Percentiles rank a stretch among this genome's conserved stretches.
Evolutionary conservation across 2,797 vertebrate genomes (phyloP).

Genomic region (Gallirallus australis): DNA sequence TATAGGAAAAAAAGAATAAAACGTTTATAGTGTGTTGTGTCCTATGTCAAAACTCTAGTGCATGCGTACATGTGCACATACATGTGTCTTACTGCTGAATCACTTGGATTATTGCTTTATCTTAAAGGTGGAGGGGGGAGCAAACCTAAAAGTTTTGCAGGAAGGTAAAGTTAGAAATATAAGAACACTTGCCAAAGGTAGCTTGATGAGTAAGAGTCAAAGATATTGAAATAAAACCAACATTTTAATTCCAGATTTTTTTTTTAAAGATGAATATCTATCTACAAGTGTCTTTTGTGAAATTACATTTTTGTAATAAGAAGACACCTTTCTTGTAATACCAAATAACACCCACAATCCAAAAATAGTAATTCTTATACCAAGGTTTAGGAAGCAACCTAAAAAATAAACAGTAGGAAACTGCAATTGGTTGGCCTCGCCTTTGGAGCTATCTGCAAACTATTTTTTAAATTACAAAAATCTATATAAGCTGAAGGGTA

Average conservation of each 20-base stretch:
- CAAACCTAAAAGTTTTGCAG: not conserved
- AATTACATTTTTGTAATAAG: not conserved
- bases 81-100: not conserved
- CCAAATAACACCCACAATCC: not conserved
- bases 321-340: not conserved
- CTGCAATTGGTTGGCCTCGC: not conserved
- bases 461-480: not conserved
- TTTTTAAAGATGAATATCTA: not conserved
- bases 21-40: not conserved
- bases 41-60: not conserved
- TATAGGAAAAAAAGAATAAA: not conserved
- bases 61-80: accelerated
- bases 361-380: not conserved
- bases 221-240: not conserved
- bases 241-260: not conserved
- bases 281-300: not conserved
- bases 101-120: not conserved
- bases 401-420: not conserved
- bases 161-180: not conserved
- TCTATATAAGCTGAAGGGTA: not conserved
- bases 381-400: not conserved
- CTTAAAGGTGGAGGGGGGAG: not conserved
- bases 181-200: not conserved
- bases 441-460: not conserved
- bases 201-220: not conserved